Percentiles rank a stretch among this genome's conserved stretches.
Evolutionary conservation across 2,888 invertebrate genomes (phyloP).

Genomic region (Portevinia maculata): DNA sequence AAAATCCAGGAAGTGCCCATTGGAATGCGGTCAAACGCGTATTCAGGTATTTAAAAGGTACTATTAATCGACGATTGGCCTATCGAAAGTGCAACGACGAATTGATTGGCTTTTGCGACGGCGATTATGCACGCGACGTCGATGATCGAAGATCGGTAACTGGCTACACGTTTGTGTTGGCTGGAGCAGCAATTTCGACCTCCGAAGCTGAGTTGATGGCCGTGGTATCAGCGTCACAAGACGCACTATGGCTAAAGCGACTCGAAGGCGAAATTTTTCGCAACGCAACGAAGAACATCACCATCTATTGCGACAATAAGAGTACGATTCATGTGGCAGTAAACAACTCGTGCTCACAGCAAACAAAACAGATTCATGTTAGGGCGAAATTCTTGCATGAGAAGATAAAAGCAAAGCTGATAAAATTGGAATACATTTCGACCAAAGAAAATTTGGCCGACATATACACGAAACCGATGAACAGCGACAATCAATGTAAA

Average conservation of each 20-base stretch:
- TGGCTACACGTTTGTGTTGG: slow-evolving; percentile 15
- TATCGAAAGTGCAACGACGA: too few species aligned
- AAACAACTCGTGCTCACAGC: too few species aligned
- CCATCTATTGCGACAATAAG: slow-evolving; percentile 22
- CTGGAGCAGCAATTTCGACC: slow-evolving; percentile 40
- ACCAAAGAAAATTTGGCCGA: slow-evolving; percentile 19
- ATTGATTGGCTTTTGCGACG: too few species aligned
- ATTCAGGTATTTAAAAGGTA: slow-evolving; percentile 76
- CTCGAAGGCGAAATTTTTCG: slow-evolving; percentile 33
- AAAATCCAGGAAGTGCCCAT: too few species aligned
- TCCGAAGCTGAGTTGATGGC: slow-evolving; percentile 27
- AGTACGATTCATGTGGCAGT: too few species aligned
- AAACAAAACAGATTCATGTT: too few species aligned
- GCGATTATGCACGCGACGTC: too few species aligned
- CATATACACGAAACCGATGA: slow-evolving; percentile 27
- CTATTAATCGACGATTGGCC: too few species aligned
- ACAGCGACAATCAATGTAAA: slow-evolving; percentile 22
- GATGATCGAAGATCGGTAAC: too few species aligned
- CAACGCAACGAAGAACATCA: slow-evolving; percentile 1
- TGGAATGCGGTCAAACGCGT: too few species aligned
- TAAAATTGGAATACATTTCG: slow-evolving; percentile 16
- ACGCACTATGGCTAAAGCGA: too few species aligned
- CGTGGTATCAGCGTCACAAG: slow-evolving; percentile 11
- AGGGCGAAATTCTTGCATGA: slow-evolving; percentile 19
- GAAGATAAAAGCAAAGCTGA: slow-evolving; percentile 21